phyloP scores from a whole-genome alignment of 2,888 invertebrate species.

The Resseliella maxima region DNA sequence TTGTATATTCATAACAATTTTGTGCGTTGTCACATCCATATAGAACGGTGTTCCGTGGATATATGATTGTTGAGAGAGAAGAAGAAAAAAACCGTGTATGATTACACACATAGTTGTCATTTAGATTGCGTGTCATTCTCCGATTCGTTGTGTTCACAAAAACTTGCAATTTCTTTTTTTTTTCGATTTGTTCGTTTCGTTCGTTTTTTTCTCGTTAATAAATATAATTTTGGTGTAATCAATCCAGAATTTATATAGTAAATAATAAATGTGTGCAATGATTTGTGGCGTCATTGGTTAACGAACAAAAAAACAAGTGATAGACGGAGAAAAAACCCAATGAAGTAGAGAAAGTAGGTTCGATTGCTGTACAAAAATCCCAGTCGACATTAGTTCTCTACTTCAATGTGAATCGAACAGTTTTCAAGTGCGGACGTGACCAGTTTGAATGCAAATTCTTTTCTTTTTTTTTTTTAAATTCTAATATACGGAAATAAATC shows the following conservation, averaged over 20 bases:
- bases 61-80: neutral
- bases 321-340: too few relatives aligned
- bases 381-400: neutral
- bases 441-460: neutral
- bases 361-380: neutral
- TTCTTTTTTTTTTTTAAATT: neutral
- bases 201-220: too few relatives aligned
- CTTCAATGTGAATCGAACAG: neutral
- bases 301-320: neutral
- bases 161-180: neutral
- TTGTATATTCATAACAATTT: neutral
- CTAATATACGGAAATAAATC: neutral
- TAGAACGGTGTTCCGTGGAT: neutral
- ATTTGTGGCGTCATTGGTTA: neutral
- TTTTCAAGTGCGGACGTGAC: slow-evolving; percentile 32
- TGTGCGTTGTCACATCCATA: neutral
- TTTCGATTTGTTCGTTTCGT: neutral
- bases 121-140: neutral
- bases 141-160: neutral
- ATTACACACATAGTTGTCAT: neutral
- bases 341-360: neutral
- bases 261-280: neutral
- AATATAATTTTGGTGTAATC: too few relatives aligned
- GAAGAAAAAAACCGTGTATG: neutral
- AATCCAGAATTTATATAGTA: neutral